These are phyloP conservation scores for Drosophila rubida DNA, from an alignment of 2,888 invertebrate genomes.

Conservation along the genomic window DNA sequence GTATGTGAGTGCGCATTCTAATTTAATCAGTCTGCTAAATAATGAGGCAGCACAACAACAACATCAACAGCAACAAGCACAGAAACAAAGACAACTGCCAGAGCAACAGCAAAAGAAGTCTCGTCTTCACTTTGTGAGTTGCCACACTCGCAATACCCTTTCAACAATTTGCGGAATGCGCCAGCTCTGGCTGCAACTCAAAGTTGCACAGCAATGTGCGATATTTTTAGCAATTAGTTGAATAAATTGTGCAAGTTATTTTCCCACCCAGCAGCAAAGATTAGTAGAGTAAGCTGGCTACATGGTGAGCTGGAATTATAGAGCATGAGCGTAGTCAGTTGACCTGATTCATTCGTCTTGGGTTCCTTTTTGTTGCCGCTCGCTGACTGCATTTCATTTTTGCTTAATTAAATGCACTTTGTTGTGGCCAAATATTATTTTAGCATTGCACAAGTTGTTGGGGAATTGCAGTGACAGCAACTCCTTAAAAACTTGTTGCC, in stretches of 20 bases:
- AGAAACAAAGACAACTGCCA: conserved; percentile 12
- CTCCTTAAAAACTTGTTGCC: conserved; percentile 46
- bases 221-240: background rate
- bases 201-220: background rate
- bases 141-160: conserved; percentile 35
- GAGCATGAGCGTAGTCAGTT: conserved; percentile 4
- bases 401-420: conserved; percentile 76
- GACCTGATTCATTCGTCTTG: background rate
- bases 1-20: conserved; percentile 59
- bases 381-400: conserved; percentile 54
- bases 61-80: conserved; percentile 6
- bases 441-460: conserved; percentile 37
- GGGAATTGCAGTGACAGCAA: conserved; percentile 37
- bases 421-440: conserved; percentile 76
- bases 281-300: background rate
- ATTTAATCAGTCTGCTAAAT: conserved; percentile 77
- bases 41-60: conserved; percentile 64
- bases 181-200: background rate
- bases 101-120: conserved; percentile 23
- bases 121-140: conserved; percentile 4
- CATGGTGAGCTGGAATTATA: background rate
- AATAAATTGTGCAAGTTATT: background rate
- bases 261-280: background rate
- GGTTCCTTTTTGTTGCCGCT: conserved; percentile 25
- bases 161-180: background rate